These are phyloP conservation scores for Dunckerocampus dactyliophorus DNA, from an alignment of 2,113 vertebrate genomes.

Conservation along the genomic window DNA sequence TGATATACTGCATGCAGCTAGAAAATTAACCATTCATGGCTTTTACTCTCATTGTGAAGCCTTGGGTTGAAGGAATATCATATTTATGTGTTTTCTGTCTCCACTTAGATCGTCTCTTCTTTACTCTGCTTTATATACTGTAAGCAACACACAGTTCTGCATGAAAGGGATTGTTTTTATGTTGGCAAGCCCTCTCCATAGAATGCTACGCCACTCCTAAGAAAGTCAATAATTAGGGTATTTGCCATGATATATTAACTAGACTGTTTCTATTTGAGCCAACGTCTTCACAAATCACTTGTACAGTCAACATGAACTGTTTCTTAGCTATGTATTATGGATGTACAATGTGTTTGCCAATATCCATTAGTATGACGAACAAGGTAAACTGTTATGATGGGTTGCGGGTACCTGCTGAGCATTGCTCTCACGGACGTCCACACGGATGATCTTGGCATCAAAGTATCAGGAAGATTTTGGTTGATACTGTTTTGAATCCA, in stretches of 20 bases:
- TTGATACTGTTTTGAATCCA: too few relatives aligned
- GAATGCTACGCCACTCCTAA: constrained; percentile 3
- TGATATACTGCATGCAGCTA: constrained; percentile 26
- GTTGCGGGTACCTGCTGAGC: too few relatives aligned
- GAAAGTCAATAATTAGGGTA: constrained; percentile 13
- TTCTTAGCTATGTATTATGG: background rate
- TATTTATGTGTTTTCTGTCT: background rate
- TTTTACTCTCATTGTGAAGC: constrained; percentile 7
- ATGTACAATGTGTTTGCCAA: background rate
- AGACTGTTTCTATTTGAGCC: constrained; percentile 7
- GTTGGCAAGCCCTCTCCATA: background rate
- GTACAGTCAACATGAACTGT: constrained; percentile 1
- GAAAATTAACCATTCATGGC: constrained; percentile 5
- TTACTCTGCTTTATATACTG: constrained; percentile 4
- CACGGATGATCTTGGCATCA: too few relatives aligned
- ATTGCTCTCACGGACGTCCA: too few relatives aligned
- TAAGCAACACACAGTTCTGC: background rate
- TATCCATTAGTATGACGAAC: background rate
- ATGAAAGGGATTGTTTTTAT: constrained; percentile 4
- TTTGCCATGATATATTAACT: constrained; percentile 10
- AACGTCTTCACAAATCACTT: background rate
- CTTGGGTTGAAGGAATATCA: constrained; percentile 14
- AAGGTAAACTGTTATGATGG: too few relatives aligned
- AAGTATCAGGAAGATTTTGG: too few relatives aligned
- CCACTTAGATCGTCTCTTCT: background rate